Percentiles rank a stretch among this genome's conserved stretches.
These are phyloP conservation scores for Heliothis peltigera DNA, from an alignment of 2,888 invertebrate genomes.

Conservation along the genomic window DNA sequence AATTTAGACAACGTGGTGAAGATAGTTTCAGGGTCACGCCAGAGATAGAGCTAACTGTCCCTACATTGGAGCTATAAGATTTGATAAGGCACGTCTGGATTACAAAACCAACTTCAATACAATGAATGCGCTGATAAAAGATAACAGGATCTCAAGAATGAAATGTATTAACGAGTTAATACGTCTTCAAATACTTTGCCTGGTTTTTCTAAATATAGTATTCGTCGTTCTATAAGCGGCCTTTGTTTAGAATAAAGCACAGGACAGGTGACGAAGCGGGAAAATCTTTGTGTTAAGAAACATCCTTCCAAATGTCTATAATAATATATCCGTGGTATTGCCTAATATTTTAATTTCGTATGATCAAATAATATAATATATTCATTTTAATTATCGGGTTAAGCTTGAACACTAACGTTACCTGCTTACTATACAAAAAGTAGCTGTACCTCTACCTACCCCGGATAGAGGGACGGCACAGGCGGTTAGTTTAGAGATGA, in stretches of 20 bases:
- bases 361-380: too few relatives aligned
- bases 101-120: constrained; percentile 14
- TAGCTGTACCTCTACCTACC: too few relatives aligned
- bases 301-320: not conserved
- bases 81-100: constrained; percentile 35
- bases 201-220: constrained; percentile 6
- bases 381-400: too few relatives aligned
- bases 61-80: not conserved
- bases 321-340: too few relatives aligned
- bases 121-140: constrained; percentile 23
- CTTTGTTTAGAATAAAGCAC: constrained; percentile 8
- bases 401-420: too few relatives aligned
- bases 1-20: not conserved
- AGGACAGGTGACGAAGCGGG: constrained; percentile 3
- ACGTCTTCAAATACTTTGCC: constrained; percentile 17
- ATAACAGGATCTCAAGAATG: constrained; percentile 8
- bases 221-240: constrained; percentile 17
- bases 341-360: too few relatives aligned
- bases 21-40: not conserved
- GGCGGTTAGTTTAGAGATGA: too few relatives aligned
- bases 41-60: not conserved
- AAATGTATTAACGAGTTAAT: constrained; percentile 3
- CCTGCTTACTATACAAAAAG: too few relatives aligned
- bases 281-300: not conserved
- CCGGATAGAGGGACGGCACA: too few relatives aligned